Conservation (phyloP, 2,113 vertebrate genomes). For the Alouatta palliata region DNA sequence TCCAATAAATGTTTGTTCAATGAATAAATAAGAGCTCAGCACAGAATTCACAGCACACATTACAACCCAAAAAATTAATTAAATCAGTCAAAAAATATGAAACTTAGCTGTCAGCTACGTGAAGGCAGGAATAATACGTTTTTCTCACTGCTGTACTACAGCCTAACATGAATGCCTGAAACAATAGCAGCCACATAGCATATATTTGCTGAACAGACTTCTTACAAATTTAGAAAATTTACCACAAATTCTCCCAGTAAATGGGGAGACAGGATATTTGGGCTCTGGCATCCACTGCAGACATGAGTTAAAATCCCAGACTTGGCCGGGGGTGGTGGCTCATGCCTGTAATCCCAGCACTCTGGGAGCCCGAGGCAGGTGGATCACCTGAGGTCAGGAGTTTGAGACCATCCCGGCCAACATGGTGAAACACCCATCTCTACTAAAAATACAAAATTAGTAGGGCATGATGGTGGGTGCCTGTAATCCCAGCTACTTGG, state of each 20-base stretch:
- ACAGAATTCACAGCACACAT: neutral
- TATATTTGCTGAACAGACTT: neutral
- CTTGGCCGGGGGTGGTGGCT: neutral
- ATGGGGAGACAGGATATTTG: neutral
- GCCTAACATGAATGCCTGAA: neutral
- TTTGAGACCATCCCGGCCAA: too few species aligned
- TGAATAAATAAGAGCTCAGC: neutral
- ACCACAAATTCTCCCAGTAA: neutral
- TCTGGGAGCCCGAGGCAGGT: too few species aligned
- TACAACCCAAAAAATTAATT: neutral
- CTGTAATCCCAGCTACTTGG: too few species aligned
- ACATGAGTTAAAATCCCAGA: neutral
- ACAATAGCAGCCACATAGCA: neutral
- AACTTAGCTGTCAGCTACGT: neutral
- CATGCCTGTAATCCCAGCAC: too few species aligned
- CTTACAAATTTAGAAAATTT: neutral
- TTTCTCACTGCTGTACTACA: neutral
- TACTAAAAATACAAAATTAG: too few species aligned
- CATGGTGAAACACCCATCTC: too few species aligned
- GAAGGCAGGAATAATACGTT: neutral
- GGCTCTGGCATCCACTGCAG: neutral
- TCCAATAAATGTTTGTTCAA: neutral
- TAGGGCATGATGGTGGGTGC: too few species aligned
- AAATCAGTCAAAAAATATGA: neutral
- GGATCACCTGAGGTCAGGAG: too few species aligned